Evolutionary conservation across 2,113 vertebrate genomes (phyloP).

Genomic region (Clarias batrachus): DNA sequence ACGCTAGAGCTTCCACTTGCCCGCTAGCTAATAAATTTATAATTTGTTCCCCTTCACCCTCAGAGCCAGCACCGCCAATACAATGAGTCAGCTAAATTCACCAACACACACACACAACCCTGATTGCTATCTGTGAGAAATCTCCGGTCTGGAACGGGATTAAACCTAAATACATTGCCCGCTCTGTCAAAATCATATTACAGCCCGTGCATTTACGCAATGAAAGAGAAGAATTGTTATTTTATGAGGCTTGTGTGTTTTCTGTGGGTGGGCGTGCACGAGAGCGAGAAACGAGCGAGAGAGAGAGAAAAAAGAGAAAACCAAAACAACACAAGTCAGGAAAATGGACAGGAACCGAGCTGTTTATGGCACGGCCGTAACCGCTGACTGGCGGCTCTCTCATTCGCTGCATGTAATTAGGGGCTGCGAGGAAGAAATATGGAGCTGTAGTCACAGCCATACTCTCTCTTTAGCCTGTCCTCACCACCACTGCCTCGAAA

Average conservation of each 20-base stretch:
- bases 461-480: conserved; percentile 36
- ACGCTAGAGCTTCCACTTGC: not conserved
- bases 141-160: not conserved
- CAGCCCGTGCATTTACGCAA: not conserved
- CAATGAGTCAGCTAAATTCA: conserved; percentile 3
- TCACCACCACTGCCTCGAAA: conserved; percentile 37
- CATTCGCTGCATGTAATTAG: conserved; percentile 47
- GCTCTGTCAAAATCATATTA: not conserved
- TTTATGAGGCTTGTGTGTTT: conserved; percentile 4
- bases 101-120: not conserved
- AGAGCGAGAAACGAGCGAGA: not conserved
- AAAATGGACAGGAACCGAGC: conserved; percentile 17
- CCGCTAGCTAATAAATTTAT: not conserved
- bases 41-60: not conserved
- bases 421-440: conserved; percentile 31
- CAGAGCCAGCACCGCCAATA: not conserved
- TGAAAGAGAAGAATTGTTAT: not conserved
- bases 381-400: conserved; percentile 38
- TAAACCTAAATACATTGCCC: not conserved
- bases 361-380: conserved; percentile 37
- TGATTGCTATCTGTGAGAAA: not conserved
- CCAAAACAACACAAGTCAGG: conserved; percentile 27
- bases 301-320: not conserved
- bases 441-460: conserved; percentile 31
- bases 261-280: not conserved